These are phyloP conservation scores for Glaucidium brasilianum DNA, from an alignment of 2,113 vertebrate genomes.

Conservation along the genomic window DNA sequence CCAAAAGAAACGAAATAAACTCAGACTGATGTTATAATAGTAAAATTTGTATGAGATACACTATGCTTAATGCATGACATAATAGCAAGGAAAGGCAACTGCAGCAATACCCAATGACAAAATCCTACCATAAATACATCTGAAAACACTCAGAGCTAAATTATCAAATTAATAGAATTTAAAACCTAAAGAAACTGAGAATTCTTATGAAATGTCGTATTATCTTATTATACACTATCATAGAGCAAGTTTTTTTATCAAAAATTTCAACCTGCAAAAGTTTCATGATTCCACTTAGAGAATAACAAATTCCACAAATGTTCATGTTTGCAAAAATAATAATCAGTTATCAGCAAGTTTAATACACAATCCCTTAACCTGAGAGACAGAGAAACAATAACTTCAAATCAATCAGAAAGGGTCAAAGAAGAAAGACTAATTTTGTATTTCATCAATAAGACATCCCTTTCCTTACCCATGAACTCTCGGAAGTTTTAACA, in stretches of 20 bases:
- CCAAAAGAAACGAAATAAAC: not conserved
- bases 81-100: not conserved
- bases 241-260: not conserved
- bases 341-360: not conserved
- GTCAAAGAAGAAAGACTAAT: not conserved
- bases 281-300: not conserved
- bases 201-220: not conserved
- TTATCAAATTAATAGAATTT: not conserved
- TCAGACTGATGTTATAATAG: not conserved
- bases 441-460: not conserved
- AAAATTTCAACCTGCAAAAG: not conserved
- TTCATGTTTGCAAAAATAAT: not conserved
- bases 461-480: not conserved
- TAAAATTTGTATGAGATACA: not conserved
- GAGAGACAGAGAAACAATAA: not conserved
- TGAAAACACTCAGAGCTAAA: not conserved
- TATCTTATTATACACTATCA: not conserved
- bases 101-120: not conserved
- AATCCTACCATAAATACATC: not conserved
- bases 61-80: fast-evolving
- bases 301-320: not conserved
- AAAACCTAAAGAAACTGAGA: not conserved
- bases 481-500: not conserved
- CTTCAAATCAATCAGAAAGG: not conserved
- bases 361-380: not conserved